Base-by-base conservation (phyloP, 2,113 vertebrate species). In the Cettia cetti region DNA sequence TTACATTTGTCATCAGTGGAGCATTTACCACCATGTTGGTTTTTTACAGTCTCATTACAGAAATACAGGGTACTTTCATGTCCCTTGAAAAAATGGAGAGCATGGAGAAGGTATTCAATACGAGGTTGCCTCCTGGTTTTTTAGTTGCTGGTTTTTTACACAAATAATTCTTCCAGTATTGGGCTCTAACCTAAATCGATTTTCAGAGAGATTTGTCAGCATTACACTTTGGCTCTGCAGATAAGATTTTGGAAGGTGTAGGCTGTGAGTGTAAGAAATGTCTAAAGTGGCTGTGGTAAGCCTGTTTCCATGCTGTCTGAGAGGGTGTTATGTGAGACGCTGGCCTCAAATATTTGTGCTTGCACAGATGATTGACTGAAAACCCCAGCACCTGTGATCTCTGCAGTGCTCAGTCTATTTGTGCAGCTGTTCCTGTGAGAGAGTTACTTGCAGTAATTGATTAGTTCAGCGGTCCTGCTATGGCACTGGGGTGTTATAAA, bases 371-470 rank as follows among this genome's bases (percentile, higher is more conserved):
- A 95, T 75, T 82, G 96, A 96, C 94, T 75, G 59, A 65, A 94
- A 87, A 68, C 83, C 94, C 69, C 84, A 79, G 61, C 96, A 94
- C 94, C 93, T 94, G 94, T 93, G 90, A 94, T 95, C 89, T 90
- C 78, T 85, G 24, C 81, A 92, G 65, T 35, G 89, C 53, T 86
- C 84, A 52, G 47, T 95, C 89, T 96, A 82, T 91, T 95, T 96
- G 89, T 86, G 87, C 88, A 95, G 91, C 93, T 96, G 92, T 40
- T 94, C 89, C 79, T 92, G 65, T n/a, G 82, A 90, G 95, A 66
- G 27, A 0, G 2, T 72, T 92, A 42, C 87, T 85, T 22, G 69
- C 74, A 86, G 61, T 40, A 97, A 97, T 90, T 81, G 78, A 95
- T 96, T 96, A 28, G 92, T 91, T 94, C 93, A 96, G 91, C 15